Percentiles rank a stretch among this genome's conserved stretches.
Evolutionary conservation across 1,140 invertebrate genomes (phyloP).

Genomic region (Saccostrea echinata): DNA sequence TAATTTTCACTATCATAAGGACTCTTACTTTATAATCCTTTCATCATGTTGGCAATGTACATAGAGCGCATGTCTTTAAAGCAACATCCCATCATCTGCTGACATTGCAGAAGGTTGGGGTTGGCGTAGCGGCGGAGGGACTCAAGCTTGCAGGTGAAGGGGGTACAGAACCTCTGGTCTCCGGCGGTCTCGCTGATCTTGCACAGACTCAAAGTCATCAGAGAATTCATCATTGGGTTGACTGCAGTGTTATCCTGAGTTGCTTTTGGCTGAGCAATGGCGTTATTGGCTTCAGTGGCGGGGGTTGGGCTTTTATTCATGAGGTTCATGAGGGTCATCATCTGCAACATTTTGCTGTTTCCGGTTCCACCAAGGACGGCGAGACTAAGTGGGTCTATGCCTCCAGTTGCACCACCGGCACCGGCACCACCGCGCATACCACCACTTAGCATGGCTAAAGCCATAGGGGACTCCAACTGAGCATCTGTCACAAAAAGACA

Average conservation of each 20-base stretch:
- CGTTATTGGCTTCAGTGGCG: neutral
- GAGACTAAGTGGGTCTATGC: constrained; percentile 4
- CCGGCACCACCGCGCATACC: neutral
- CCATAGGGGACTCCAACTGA: neutral
- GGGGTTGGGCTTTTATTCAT: neutral
- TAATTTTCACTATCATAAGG: too few relatives aligned
- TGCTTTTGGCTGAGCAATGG: neutral
- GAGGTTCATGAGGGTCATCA: constrained; percentile 34
- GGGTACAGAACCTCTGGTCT: constrained; percentile 25
- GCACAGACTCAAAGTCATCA: constrained; percentile 9
- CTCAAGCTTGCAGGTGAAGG: constrained; percentile 27
- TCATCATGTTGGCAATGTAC: constrained; percentile 33
- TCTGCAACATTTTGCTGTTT: constrained; percentile 12
- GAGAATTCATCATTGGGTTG: constrained; percentile 13
- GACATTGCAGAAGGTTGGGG: constrained; percentile 26
- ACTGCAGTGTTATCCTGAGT: neutral
- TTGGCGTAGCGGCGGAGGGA: constrained; percentile 8
- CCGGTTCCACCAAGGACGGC: neutral
- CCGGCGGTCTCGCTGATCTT: constrained; percentile 1
- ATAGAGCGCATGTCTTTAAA: constrained; percentile 16
- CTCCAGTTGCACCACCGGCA: neutral
- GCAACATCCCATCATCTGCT: constrained; percentile 31
- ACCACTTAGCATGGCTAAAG: constrained; percentile 2
- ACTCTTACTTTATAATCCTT: constrained; percentile 18
- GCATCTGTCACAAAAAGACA: neutral